Evolutionary conservation across 2,797 vertebrate genomes (phyloP).

Genomic region (Paedocypris micromegethes): DNA sequence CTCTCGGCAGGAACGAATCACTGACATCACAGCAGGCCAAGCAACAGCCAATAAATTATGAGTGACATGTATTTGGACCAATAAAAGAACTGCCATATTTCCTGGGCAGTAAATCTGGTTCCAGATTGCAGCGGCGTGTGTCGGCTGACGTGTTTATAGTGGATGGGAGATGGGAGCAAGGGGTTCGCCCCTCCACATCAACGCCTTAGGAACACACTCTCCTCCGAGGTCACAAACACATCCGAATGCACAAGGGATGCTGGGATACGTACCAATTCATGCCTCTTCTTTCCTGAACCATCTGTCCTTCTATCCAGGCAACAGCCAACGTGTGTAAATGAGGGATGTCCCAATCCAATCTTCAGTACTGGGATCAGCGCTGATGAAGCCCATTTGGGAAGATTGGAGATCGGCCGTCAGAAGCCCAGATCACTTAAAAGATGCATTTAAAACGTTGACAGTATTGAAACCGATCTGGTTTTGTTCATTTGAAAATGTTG

Average conservation of each 20-base stretch:
- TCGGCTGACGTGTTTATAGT: slow-evolving; percentile 95
- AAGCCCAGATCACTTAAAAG: too few relatives aligned
- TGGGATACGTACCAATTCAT: slow-evolving; percentile 35
- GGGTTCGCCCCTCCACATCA: slow-evolving; percentile 74
- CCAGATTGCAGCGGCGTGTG: slow-evolving; percentile 88
- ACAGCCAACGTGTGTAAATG: slow-evolving; percentile 11
- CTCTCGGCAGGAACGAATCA: slow-evolving; percentile 47
- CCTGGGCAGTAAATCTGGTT: slow-evolving; percentile 98
- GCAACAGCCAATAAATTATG: slow-evolving; percentile 92
- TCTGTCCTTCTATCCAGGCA: slow-evolving; percentile 56
- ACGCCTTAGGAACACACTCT: slow-evolving; percentile 66
- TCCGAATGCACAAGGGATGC: slow-evolving; percentile 31
- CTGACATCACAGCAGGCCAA: slow-evolving; percentile 78
- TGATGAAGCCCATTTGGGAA: too few relatives aligned
- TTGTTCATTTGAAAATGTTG: too few relatives aligned
- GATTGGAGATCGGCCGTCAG: too few relatives aligned
- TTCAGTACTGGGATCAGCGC: too few relatives aligned
- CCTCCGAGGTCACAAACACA: slow-evolving; percentile 45
- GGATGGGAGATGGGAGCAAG: slow-evolving; percentile 76
- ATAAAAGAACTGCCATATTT: slow-evolving; percentile 97
- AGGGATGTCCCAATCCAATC: too few relatives aligned
- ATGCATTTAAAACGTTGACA: too few relatives aligned
- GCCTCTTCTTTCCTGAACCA: slow-evolving; percentile 53
- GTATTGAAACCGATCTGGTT: too few relatives aligned
- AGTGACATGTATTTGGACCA: slow-evolving; percentile 96